Evolutionary conservation across 2,797 vertebrate genomes (phyloP).

Genomic region (Erpetoichthys calabaricus): DNA sequence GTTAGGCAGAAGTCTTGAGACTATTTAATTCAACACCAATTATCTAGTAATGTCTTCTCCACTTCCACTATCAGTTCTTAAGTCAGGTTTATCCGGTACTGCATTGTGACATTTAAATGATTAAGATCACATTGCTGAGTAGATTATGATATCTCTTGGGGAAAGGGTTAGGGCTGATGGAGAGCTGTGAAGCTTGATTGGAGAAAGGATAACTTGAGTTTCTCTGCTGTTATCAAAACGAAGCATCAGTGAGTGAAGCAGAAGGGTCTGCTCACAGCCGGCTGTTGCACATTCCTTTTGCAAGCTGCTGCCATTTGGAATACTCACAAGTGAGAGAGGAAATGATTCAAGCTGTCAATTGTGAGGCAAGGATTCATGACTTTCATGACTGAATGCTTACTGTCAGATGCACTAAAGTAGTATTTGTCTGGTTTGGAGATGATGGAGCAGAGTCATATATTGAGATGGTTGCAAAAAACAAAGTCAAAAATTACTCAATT

Average conservation of each 20-base stretch:
- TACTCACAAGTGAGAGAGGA: constrained; percentile 14
- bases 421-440: no score
- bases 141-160: constrained; percentile 30
- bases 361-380: not conserved
- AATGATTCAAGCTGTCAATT: constrained; percentile 10
- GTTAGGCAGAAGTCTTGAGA: no score
- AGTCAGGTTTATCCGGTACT: constrained; percentile 17
- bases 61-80: constrained; percentile 12
- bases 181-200: constrained; percentile 19
- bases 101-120: constrained; percentile 28
- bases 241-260: constrained; percentile 15
- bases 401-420: constrained; percentile 7
- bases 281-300: constrained; percentile 2
- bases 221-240: constrained; percentile 15
- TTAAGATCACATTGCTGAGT: constrained; percentile 29
- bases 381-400: constrained; percentile 8
- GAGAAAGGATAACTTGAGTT: constrained; percentile 17
- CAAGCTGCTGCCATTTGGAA: constrained; percentile 12
- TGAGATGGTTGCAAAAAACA: no score
- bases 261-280: constrained; percentile 7
- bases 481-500: no score
- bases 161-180: constrained; percentile 23
- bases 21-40: constrained; percentile 18
- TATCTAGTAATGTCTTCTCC: constrained; percentile 21
- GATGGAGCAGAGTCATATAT: no score